A percentile compares a stretch with the other conserved stretches of the same genome.
Conservation (phyloP, 1,140 invertebrate species). For the Heliconius nattereri region DNA sequence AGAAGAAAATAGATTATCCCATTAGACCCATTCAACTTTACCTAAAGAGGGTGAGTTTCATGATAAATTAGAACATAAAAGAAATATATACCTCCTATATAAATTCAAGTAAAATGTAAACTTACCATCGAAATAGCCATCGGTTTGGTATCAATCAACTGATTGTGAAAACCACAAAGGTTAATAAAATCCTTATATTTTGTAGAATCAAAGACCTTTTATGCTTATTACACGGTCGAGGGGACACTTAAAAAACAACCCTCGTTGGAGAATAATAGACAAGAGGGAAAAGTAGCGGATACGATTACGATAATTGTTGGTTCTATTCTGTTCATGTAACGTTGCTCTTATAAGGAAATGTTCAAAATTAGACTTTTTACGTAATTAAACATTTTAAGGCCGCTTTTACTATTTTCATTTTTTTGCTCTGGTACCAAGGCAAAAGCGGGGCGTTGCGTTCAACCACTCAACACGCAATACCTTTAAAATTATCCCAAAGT, state of each 20-base stretch:
- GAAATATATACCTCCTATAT: slow-evolving; percentile 12
- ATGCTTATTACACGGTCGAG: slow-evolving; percentile 62
- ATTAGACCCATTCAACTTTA: background rate
- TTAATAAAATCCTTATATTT: slow-evolving; percentile 55
- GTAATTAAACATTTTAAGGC: too few relatives aligned
- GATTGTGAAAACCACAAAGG: slow-evolving; percentile 54
- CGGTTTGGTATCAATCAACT: slow-evolving; percentile 47
- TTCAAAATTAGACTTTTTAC: too few relatives aligned
- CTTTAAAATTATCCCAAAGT: too few relatives aligned
- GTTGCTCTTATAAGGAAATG: too few relatives aligned
- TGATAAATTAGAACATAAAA: slow-evolving; percentile 33
- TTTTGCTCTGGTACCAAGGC: too few relatives aligned
- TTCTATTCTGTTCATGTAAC: too few relatives aligned
- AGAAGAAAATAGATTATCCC: slow-evolving; percentile 33
- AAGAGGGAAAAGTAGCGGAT: background rate
- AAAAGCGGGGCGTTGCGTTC: too few relatives aligned
- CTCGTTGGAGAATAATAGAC: slow-evolving; percentile 28
- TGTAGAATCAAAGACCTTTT: slow-evolving; percentile 64
- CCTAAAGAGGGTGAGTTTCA: slow-evolving; percentile 23
- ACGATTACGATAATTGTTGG: slow-evolving; percentile 31
- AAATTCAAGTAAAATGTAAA: slow-evolving; percentile 18
- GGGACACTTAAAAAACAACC: slow-evolving; percentile 48
- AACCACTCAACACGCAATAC: too few relatives aligned
- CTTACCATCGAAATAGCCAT: slow-evolving; percentile 28
- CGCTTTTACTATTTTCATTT: too few relatives aligned